These are phyloP conservation scores for Diloba caeruleocephala DNA, from an alignment of 2,888 invertebrate species.

Conservation along the genomic window DNA sequence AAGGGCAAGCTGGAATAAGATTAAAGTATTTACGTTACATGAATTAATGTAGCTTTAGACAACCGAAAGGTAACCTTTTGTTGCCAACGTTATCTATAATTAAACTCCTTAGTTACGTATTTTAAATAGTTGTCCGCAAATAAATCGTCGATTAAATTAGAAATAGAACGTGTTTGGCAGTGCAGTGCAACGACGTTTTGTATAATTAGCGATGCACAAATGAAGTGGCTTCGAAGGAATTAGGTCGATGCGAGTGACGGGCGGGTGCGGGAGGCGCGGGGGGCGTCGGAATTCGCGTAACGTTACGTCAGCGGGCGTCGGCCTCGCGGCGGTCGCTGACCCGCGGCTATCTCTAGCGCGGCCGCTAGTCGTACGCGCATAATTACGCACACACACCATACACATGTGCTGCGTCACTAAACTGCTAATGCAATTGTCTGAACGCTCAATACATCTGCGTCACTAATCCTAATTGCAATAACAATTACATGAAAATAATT, in stretches of 20 bases:
- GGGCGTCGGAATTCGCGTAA: conserved; percentile 85
- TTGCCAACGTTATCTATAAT: conserved; percentile 1
- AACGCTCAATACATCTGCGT: conserved; percentile 23
- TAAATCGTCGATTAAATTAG: conserved; percentile 71
- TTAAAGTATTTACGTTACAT: conserved; percentile 7
- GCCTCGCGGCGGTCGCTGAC: conserved; percentile 86
- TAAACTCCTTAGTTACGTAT: conserved; percentile 28
- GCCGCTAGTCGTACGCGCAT: conserved; percentile 79
- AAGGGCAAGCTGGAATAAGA: neutral
- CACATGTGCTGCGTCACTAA: conserved; percentile 50
- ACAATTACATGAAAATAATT: conserved; percentile 10
- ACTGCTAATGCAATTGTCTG: conserved; percentile 43
- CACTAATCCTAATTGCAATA: conserved; percentile 19
- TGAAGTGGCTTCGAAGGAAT: conserved; percentile 87
- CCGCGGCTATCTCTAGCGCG: conserved; percentile 85
- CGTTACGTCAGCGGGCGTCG: conserved; percentile 88
- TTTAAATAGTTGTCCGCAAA: conserved; percentile 59
- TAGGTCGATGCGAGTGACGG: conserved; percentile 79
- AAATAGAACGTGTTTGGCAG: conserved; percentile 81
- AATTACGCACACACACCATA: conserved; percentile 64
- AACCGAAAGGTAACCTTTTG: conserved; percentile 15
- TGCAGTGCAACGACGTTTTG: conserved; percentile 74
- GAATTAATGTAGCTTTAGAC: conserved; percentile 12
- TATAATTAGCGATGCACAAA: conserved; percentile 87
- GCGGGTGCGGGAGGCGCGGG: conserved; percentile 61